These are phyloP conservation scores for Serranus cabrilla DNA, from an alignment of 2,797 vertebrate genomes.

Conservation along the genomic window DNA sequence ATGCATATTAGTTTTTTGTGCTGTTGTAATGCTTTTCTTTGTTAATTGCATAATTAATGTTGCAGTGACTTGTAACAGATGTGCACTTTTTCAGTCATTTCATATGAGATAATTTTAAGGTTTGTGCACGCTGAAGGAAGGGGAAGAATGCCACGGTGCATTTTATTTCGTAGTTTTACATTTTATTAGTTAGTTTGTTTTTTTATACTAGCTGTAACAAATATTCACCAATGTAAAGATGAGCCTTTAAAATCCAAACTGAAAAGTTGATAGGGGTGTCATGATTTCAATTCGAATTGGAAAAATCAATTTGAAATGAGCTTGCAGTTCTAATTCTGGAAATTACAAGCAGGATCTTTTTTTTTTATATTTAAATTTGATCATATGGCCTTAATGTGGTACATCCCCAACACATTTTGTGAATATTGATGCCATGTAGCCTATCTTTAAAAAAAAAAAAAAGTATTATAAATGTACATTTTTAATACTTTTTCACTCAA, in stretches of 20 bases:
- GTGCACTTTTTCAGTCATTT: slow-evolving; percentile 78
- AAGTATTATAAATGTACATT: too few relatives aligned
- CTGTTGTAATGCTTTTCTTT: slow-evolving; percentile 56
- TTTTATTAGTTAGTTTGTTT: slow-evolving; percentile 31
- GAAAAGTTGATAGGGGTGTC: neutral
- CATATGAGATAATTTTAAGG: slow-evolving; percentile 45
- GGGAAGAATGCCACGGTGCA: slow-evolving; percentile 43
- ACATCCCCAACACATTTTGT: too few relatives aligned
- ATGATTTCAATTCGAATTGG: too few relatives aligned
- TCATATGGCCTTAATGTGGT: too few relatives aligned
- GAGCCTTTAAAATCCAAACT: slow-evolving; percentile 28
- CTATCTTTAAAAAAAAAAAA: too few relatives aligned
- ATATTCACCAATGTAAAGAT: slow-evolving; percentile 22
- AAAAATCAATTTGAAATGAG: too few relatives aligned
- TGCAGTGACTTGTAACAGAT: slow-evolving; percentile 66
- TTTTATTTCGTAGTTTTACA: slow-evolving; percentile 33
- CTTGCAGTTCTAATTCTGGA: too few relatives aligned
- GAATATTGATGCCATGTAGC: too few relatives aligned
- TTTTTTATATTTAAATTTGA: too few relatives aligned
- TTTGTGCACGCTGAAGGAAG: slow-evolving; percentile 68
- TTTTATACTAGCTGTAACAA: slow-evolving; percentile 32
- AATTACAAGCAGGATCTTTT: too few relatives aligned
- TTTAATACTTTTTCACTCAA: too few relatives aligned
- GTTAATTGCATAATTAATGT: slow-evolving; percentile 54
- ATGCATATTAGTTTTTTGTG: slow-evolving; percentile 37